phyloP scores from a whole-genome alignment of 1,140 invertebrate genomes.

The Macrotrachela quadricornifera region DNA sequence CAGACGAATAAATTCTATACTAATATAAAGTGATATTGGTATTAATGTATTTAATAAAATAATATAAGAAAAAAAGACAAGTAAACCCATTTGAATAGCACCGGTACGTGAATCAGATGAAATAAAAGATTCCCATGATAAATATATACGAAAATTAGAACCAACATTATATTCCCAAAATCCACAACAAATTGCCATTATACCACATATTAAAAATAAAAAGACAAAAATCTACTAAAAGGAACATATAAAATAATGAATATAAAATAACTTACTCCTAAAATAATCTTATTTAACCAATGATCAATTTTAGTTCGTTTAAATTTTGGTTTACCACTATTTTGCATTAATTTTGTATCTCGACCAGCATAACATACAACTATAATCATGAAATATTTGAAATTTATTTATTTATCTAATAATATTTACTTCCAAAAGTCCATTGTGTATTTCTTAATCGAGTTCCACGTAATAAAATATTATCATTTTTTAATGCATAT shows the following conservation, averaged over 20 bases:
- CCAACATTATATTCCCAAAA: constrained; percentile 65
- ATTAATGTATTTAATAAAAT: constrained; percentile 76
- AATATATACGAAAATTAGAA: constrained; percentile 61
- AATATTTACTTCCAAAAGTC: neutral
- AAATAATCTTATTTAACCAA: constrained; percentile 86
- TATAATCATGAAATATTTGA: neutral
- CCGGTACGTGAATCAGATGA: constrained; percentile 33
- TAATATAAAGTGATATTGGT: constrained; percentile 95
- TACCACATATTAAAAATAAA: constrained; percentile 82
- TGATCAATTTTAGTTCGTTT: constrained; percentile 95
- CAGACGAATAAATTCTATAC: constrained; percentile 78
- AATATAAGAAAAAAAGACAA: constrained; percentile 89
- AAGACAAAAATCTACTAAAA: constrained; percentile 83
- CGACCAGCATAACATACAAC: constrained; percentile 62
- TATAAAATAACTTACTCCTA: constrained; percentile 38
- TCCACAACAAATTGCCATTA: constrained; percentile 85
- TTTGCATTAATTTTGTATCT: constrained; percentile 99
- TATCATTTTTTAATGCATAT: constrained; percentile 74
- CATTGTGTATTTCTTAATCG: constrained; percentile 3
- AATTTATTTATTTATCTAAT: no score
- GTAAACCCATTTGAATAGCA: constrained; percentile 54
- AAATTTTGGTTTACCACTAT: constrained; percentile 94
- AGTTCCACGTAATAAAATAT: constrained; percentile 72
- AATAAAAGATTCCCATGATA: constrained; percentile 83
- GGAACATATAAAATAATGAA: no score